Percentiles rank a stretch among this genome's conserved stretches.
phyloP scores from a whole-genome alignment of 1,140 invertebrate genomes.

The Pseudomyrmex gracilis region DNA sequence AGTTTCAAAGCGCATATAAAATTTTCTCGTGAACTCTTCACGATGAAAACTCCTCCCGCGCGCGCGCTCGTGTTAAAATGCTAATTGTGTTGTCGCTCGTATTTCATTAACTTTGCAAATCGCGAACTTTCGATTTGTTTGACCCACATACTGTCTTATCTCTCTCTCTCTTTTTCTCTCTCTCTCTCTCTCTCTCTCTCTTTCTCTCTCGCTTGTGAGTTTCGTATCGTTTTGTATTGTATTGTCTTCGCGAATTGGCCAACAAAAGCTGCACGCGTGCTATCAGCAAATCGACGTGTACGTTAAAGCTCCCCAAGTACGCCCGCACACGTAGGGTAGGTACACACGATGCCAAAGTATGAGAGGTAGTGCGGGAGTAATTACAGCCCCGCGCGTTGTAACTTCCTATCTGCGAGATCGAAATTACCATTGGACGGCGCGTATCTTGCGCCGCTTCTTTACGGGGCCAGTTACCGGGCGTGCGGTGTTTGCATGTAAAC shows the following conservation, averaged over 20 bases:
- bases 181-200: too few species aligned
- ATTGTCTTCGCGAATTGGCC: conserved; percentile 54
- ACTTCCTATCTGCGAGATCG: conserved; percentile 77
- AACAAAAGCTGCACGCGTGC: conserved; percentile 10
- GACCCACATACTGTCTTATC: too few species aligned
- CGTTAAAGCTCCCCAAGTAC: conserved; percentile 60
- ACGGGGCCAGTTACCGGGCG: conserved; percentile 73
- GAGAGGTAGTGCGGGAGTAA: conserved; percentile 70
- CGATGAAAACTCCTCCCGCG: neutral
- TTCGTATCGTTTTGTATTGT: conserved; percentile 40
- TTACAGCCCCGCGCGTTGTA: conserved; percentile 72
- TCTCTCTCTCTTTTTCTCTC: too few species aligned
- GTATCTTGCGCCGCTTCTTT: conserved; percentile 77
- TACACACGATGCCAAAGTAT: conserved; percentile 71
- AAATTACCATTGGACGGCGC: conserved; percentile 75
- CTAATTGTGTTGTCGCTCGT: neutral
- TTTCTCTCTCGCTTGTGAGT: too few species aligned
- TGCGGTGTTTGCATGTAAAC: conserved; percentile 77
- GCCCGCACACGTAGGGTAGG: conserved; percentile 48
- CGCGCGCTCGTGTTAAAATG: neutral
- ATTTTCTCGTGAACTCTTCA: conserved; percentile 8
- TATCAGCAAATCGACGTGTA: conserved; percentile 65
- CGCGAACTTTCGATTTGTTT: neutral
- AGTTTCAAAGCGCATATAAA: too few species aligned
- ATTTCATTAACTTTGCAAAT: conserved; percentile 28